Percentiles rank a stretch among this genome's conserved stretches.
phyloP scores from a whole-genome alignment of 2,888 invertebrate species.

The Limnephilus marmoratus region DNA sequence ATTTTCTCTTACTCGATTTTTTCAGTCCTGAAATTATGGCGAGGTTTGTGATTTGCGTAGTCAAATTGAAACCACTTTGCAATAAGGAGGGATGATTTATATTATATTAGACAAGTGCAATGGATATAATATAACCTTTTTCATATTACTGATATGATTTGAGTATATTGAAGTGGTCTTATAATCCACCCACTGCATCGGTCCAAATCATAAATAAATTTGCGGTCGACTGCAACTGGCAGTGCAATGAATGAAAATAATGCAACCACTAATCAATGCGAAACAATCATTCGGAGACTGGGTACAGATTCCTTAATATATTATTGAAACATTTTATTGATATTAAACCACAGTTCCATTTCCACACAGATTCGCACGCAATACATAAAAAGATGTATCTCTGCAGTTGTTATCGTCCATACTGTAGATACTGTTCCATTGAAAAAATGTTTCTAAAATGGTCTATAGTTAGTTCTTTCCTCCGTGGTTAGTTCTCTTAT shows the following conservation, averaged over 20 bases:
- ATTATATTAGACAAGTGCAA: background rate
- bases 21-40: background rate
- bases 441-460: background rate
- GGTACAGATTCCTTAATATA: conserved; percentile 16
- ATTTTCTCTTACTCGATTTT: conserved; percentile 6
- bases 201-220: conserved; percentile 54
- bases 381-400: background rate
- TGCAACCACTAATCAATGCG: conserved; percentile 38
- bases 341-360: conserved; percentile 37
- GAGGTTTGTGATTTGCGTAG: background rate
- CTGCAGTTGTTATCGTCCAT: background rate
- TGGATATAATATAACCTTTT: background rate
- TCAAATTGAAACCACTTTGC: background rate
- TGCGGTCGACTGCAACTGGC: conserved; percentile 46
- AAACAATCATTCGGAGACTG: conserved; percentile 41
- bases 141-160: background rate
- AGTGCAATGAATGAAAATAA: conserved; percentile 32
- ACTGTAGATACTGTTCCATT: background rate
- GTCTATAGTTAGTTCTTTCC: background rate
- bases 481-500: background rate
- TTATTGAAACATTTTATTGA: conserved; percentile 47
- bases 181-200: conserved; percentile 11
- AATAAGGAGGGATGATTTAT: background rate
- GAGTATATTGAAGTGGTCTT: background rate
- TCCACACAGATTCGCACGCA: background rate